Conservation (phyloP, 1,140 invertebrate species). For the Neoseiulus cucumeris region DNA sequence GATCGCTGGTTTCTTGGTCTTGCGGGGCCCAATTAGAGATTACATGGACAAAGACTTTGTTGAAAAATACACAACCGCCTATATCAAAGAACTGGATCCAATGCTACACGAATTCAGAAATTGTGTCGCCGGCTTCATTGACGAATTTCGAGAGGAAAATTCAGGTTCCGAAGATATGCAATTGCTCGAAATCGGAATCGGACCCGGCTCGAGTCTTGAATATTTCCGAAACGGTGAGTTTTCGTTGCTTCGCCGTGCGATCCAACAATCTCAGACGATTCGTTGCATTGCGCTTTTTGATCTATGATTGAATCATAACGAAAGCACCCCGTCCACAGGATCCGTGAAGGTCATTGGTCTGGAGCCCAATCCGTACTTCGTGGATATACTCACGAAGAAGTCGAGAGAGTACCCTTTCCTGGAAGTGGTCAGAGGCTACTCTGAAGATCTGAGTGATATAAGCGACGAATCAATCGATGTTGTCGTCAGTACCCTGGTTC, state of each 20-base stretch:
- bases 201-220: slow-evolving; percentile 15
- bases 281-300: no score
- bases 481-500: slow-evolving; percentile 24
- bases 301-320: no score
- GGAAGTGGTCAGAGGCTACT: slow-evolving; percentile 20
- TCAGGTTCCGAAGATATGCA: background rate
- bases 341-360: background rate
- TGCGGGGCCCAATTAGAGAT: no score
- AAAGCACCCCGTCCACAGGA: no score
- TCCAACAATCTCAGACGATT: background rate
- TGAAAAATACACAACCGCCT: no score
- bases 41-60: no score
- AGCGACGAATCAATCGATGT: slow-evolving; percentile 23
- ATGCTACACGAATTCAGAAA: background rate
- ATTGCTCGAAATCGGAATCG: slow-evolving; percentile 17
- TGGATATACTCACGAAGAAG: background rate
- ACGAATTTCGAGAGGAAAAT: background rate
- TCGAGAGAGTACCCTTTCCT: background rate
- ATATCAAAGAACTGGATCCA: background rate
- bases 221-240: slow-evolving; percentile 10
- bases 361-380: background rate
- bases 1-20: no score
- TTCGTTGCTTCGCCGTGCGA: background rate
- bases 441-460: slow-evolving; percentile 24
- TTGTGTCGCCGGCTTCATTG: background rate